Evolutionary conservation across 2,888 invertebrate species (phyloP).

Genomic region (Mechanitis mazaeus): DNA sequence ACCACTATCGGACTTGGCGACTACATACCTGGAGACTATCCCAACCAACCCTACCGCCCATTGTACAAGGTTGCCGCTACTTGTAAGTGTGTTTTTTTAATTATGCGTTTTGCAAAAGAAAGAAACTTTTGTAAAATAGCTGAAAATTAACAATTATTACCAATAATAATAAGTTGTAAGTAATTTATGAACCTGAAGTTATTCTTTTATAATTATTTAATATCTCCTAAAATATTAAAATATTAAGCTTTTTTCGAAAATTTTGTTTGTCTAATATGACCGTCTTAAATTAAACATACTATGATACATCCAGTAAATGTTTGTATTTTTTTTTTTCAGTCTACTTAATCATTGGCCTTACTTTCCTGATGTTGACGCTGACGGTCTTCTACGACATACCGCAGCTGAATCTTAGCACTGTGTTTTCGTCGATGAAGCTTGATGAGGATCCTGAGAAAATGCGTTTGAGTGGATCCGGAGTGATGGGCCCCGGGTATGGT

Average conservation of each 20-base stretch:
- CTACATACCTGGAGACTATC: conserved; percentile 90
- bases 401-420: conserved; percentile 87
- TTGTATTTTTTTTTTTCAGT: conserved; percentile 64
- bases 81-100: conserved; percentile 65
- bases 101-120: too few relatives aligned
- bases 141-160: too few relatives aligned
- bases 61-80: conserved; percentile 90
- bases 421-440: conserved; percentile 81
- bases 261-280: too few relatives aligned
- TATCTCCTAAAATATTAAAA: too few relatives aligned
- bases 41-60: conserved; percentile 84
- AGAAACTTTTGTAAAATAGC: too few relatives aligned
- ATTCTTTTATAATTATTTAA: too few relatives aligned
- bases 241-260: too few relatives aligned
- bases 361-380: conserved; percentile 89
- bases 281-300: too few relatives aligned
- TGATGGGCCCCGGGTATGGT: conserved; percentile 66
- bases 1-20: conserved; percentile 94
- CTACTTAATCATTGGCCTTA: conserved; percentile 87
- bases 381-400: conserved; percentile 93
- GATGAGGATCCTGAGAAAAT: conserved; percentile 81
- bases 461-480: conserved; percentile 77
- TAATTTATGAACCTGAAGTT: too few relatives aligned
- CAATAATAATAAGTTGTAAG: too few relatives aligned
- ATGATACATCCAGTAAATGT: background rate